These are phyloP conservation scores for Champsocephalus esox DNA, from an alignment of 2,797 vertebrate genomes.

Conservation along the genomic window DNA sequence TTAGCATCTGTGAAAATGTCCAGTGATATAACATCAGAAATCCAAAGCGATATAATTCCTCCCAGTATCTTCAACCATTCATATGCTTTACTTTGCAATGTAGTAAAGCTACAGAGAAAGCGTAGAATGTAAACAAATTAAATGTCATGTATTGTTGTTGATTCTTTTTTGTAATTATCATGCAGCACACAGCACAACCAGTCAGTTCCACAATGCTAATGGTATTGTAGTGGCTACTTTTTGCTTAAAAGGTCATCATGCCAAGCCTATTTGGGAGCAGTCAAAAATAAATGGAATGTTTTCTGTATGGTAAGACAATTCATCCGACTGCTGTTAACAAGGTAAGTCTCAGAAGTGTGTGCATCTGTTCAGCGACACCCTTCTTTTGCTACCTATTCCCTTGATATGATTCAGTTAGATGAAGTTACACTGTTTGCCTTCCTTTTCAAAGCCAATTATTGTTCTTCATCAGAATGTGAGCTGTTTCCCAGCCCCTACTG, in stretches of 20 bases:
- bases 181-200: constrained; percentile 31
- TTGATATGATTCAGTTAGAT: constrained; percentile 38
- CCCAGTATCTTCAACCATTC: constrained; percentile 35
- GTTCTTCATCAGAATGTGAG: constrained; percentile 71
- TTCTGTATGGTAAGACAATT: constrained; percentile 71
- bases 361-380: constrained; percentile 21
- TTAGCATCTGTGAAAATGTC: constrained; percentile 66
- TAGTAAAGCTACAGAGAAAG: constrained; percentile 12
- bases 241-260: constrained; percentile 64
- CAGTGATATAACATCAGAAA: constrained; percentile 54
- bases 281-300: constrained; percentile 61
- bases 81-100: constrained; percentile 38
- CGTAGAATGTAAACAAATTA: constrained; percentile 51
- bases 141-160: constrained; percentile 57
- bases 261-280: constrained; percentile 43
- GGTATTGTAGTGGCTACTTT: constrained; percentile 35
- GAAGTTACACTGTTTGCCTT: constrained; percentile 62
- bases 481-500: constrained; percentile 49
- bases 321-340: constrained; percentile 75
- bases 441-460: constrained; percentile 77
- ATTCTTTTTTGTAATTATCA: constrained; percentile 49
- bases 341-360: constrained; percentile 45
- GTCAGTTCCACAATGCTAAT: constrained; percentile 34
- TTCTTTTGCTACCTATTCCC: not conserved
- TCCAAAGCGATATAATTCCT: constrained; percentile 11